Conservation (phyloP, 2,113 vertebrate species). For the Rhynchomys soricoides region DNA sequence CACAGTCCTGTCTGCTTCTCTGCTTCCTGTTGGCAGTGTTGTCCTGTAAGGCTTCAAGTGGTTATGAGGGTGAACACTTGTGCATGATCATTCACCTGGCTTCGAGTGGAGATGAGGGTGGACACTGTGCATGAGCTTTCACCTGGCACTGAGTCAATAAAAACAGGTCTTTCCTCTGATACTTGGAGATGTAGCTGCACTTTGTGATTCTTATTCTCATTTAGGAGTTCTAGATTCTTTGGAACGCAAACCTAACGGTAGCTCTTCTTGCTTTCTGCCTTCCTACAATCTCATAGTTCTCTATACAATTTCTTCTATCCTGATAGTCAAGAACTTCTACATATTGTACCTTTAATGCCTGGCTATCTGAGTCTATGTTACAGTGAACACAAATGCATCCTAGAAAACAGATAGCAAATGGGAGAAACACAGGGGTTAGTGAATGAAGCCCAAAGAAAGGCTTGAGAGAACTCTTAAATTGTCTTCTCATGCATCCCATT, state of each 20-base stretch:
- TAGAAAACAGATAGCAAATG: not conserved
- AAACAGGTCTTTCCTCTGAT: not conserved
- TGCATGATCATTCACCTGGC: not conserved
- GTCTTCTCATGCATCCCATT: not conserved
- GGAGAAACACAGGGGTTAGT: not conserved
- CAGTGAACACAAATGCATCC: not conserved
- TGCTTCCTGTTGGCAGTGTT: not conserved
- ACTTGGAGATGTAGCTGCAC: not conserved
- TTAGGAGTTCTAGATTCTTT: not conserved
- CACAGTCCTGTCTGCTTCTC: not conserved
- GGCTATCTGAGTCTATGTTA: not conserved
- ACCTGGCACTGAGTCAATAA: not conserved
- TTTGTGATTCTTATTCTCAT: not conserved
- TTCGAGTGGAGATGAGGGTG: not conserved
- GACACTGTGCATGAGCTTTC: not conserved
- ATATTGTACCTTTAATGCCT: not conserved
- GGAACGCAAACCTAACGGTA: not conserved
- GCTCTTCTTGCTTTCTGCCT: not conserved
- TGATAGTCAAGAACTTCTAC: not conserved
- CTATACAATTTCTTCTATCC: not conserved
- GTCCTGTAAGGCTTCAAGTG: not conserved
- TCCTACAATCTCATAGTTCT: not conserved
- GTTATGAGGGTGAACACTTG: not conserved
- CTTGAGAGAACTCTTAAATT: not conserved
- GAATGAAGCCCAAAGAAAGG: not conserved